Evolutionary conservation across 2,113 vertebrate species (phyloP).

Genomic region (Phalacrocorax brasilianus): DNA sequence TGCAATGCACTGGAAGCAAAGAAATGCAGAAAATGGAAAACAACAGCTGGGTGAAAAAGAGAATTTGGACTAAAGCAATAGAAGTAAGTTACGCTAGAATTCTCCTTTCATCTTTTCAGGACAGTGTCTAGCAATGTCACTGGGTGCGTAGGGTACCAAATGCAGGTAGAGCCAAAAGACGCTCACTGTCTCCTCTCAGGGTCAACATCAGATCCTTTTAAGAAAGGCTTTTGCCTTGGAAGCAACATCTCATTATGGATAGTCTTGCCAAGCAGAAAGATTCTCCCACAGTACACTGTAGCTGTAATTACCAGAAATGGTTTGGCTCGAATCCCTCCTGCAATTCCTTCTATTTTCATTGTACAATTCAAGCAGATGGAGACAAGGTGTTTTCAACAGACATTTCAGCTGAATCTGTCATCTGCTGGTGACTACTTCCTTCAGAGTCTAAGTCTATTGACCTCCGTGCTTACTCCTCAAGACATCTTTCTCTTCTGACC

Average conservation of each 20-base stretch:
- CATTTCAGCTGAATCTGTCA: background rate
- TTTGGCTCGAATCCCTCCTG: background rate
- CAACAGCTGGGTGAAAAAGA: background rate
- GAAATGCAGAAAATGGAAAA: background rate
- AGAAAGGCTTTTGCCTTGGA: background rate
- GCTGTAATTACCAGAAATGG: background rate
- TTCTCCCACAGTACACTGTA: background rate
- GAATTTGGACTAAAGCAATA: background rate
- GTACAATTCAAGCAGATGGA: background rate
- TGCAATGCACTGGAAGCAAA: background rate
- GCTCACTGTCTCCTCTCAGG: background rate
- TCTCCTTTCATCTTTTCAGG: background rate
- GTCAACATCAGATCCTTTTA: background rate
- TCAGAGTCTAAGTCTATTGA: background rate
- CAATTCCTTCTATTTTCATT: background rate
- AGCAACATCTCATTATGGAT: background rate
- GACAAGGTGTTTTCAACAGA: background rate
- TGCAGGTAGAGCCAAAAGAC: background rate
- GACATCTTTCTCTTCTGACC: background rate
- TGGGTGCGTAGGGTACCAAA: background rate
- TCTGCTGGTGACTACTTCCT: background rate
- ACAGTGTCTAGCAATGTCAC: background rate
- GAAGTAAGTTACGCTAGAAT: background rate
- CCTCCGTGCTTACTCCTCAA: background rate
- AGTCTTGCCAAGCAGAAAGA: background rate